These are phyloP conservation scores for Geotrypetes seraphini DNA, from an alignment of 2,797 vertebrate species.

Conservation along the genomic window DNA sequence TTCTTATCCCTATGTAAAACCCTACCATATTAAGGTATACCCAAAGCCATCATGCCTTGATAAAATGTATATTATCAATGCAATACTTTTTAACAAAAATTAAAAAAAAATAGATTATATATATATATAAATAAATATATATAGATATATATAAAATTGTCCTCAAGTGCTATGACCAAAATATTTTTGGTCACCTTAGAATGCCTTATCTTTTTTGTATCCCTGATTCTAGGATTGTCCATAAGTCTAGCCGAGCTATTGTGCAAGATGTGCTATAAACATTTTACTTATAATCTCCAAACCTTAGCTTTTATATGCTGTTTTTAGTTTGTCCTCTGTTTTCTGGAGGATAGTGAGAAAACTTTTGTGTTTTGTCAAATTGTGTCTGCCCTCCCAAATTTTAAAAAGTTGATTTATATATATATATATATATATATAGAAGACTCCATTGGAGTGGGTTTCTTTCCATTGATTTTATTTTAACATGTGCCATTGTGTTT, in stretches of 20 bases:
- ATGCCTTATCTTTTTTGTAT: slow-evolving; percentile 50
- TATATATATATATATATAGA: too few relatives aligned
- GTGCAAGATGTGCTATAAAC: slow-evolving; percentile 24
- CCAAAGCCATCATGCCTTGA: slow-evolving; percentile 75
- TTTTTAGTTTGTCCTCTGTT: too few relatives aligned
- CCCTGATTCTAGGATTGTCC: slow-evolving; percentile 22
- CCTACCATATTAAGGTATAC: slow-evolving; percentile 39
- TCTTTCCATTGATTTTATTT: too few relatives aligned
- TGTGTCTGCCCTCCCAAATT: too few relatives aligned
- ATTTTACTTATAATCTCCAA: too few relatives aligned
- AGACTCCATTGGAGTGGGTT: too few relatives aligned
- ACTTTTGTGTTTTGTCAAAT: too few relatives aligned
- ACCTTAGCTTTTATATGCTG: too few relatives aligned
- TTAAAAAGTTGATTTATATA: too few relatives aligned
- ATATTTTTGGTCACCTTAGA: slow-evolving; percentile 41
- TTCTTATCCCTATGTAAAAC: not conserved
- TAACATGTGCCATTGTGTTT: too few relatives aligned
- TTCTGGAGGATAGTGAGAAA: too few relatives aligned
- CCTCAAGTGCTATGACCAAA: slow-evolving; percentile 53
- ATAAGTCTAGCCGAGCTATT: slow-evolving; percentile 26
- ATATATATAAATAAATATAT: slow-evolving; percentile 62
- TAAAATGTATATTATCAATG: slow-evolving; percentile 62
- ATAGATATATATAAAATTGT: slow-evolving; percentile 45
- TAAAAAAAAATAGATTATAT: slow-evolving; percentile 57
- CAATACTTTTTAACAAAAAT: slow-evolving; percentile 52